Conservation (phyloP, 2,113 vertebrate genomes). For the Tachycineta bicolor region DNA sequence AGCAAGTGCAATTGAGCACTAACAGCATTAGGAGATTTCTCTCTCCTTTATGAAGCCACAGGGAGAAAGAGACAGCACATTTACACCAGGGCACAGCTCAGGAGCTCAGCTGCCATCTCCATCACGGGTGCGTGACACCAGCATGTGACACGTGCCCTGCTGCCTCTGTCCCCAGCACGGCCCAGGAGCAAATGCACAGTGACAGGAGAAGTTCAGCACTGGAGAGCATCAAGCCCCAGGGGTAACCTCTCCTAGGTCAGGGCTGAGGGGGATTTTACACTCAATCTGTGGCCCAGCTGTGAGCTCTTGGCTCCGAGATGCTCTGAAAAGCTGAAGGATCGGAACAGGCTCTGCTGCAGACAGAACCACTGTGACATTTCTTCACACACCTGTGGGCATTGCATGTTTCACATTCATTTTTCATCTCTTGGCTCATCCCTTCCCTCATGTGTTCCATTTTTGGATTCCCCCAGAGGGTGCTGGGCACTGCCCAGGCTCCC, state of each 20-base stretch:
- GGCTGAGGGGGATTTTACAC: neutral
- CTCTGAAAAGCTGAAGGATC: neutral
- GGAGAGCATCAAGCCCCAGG: neutral
- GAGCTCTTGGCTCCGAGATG: neutral
- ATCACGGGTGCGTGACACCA: rapidly evolving
- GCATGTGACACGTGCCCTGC: neutral
- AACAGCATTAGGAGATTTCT: neutral
- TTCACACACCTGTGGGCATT: neutral
- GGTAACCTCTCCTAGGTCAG: neutral
- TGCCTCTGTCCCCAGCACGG: neutral
- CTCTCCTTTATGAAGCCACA: neutral
- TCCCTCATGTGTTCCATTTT: neutral
- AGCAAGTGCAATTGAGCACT: neutral
- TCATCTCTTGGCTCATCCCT: neutral
- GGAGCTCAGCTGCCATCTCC: neutral
- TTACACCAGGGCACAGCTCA: neutral
- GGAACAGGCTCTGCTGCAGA: neutral
- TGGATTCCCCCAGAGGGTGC: neutral
- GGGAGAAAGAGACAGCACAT: neutral
- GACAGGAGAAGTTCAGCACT: neutral
- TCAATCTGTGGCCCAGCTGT: neutral
- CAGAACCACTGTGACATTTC: neutral
- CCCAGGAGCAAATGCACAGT: neutral
- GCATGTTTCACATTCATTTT: neutral
- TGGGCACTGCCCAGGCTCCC: neutral